A percentile compares a stretch with the other conserved stretches of the same genome.
phyloP scores from a whole-genome alignment of 2,113 vertebrate species.

The Hippocampus mohnikei region DNA sequence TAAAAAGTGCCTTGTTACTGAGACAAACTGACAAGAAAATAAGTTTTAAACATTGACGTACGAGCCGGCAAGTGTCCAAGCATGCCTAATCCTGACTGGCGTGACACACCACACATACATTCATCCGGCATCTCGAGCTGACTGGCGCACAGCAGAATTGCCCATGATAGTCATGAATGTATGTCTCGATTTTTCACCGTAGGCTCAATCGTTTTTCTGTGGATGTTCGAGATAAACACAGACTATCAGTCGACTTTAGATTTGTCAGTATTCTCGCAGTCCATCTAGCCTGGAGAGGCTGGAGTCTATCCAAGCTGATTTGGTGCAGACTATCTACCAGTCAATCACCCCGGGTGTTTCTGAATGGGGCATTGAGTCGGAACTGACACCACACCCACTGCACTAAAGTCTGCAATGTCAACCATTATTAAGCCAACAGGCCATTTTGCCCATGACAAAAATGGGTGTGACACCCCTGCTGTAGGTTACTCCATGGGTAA shows the following conservation, averaged over 20 bases:
- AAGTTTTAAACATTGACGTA: slow-evolving; percentile 24
- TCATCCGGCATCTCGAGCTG: slow-evolving; percentile 7
- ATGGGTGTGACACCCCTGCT: too few species aligned
- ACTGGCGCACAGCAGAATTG: slow-evolving; percentile 6
- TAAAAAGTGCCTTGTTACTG: slow-evolving; percentile 53
- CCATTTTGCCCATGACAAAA: too few species aligned
- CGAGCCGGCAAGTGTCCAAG: slow-evolving; percentile 5
- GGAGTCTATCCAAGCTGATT: neutral
- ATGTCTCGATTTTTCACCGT: slow-evolving; percentile 21
- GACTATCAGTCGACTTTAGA: neutral
- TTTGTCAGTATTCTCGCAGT: neutral
- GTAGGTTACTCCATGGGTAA: too few species aligned
- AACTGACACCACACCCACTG: neutral
- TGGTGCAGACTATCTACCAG: neutral
- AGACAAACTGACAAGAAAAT: slow-evolving; percentile 25
- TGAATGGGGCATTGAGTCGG: neutral
- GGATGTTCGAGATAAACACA: neutral
- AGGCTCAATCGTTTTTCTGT: slow-evolving; percentile 19
- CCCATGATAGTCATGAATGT: slow-evolving; percentile 22
- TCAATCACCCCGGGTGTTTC: neutral
- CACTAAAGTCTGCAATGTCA: neutral
- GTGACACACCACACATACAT: slow-evolving; percentile 22
- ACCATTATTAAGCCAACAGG: too few species aligned
- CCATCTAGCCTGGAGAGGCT: neutral
- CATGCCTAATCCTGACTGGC: slow-evolving; percentile 10